Base-by-base conservation (phyloP, 1,140 invertebrate genomes). In the Procambarus virginalis region DNA sequence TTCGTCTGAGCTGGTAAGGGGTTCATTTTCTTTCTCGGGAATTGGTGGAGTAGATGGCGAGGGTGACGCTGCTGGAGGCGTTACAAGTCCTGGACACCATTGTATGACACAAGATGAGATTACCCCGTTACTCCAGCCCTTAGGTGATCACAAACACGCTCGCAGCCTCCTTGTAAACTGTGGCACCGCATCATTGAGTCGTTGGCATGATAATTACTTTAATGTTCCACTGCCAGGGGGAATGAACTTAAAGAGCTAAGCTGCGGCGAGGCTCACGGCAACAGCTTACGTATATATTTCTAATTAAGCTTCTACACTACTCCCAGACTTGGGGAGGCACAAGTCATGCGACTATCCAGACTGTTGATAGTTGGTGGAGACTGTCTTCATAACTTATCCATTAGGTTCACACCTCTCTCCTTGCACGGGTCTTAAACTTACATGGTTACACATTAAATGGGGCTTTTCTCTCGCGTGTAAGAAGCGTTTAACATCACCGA, bases 1-100 rank as follows among this genome's bases (percentile, higher is more conserved):
- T 73, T 4, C 34, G 5, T 4, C 64, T 34, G 14, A 6, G 8
- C 68, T 8, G n/a, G 68, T 73, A 5, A 64, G 34, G 12, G 68
- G 68, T 73, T 9, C 68, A 70, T 34, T n/a, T 70, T 17, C 68
- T 73, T 73, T 22, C 22, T 2, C 68, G 34, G 22, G 6, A 0
- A n/a, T 20, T 22, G 10, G 68, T 4, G 34, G 68, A 70, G 68
- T n/a, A 22, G 10, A 5, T 8, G 68, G n/a, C 5, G 68, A 6
- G 68, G n/a, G 14, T 73, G n/a, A 73, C n/a, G 22, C 22, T 22
- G 3, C 68, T 78, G 3, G 12, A 8, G 22, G 49, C 48, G 46
- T 3, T n/a, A 20, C 76, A 49, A 34, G 76, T 49, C 76, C 76
- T 78, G 76, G 76, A 49, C 76, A 51, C 46, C 76, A 78, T 51